Conservation (phyloP, 64 coral and sea anemone genomes). For the Acropora tenuis region DNA sequence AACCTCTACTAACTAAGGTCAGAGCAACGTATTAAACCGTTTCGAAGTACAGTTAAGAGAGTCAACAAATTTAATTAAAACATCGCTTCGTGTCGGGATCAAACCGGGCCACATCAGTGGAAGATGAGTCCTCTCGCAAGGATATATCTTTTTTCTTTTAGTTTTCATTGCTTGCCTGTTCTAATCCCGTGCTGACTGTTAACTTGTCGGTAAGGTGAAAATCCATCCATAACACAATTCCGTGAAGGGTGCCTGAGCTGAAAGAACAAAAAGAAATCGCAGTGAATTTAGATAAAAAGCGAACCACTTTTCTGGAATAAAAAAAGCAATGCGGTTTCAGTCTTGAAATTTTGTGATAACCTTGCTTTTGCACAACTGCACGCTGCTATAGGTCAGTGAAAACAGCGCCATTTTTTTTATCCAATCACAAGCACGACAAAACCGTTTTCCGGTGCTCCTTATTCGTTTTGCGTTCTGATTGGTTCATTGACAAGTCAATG, state of each 20-base stretch:
- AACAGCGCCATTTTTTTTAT: not conserved
- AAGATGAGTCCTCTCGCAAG: not conserved
- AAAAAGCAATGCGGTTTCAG: too few relatives aligned
- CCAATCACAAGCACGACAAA: not conserved
- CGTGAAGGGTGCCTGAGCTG: conserved; percentile 78
- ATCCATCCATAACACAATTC: conserved; percentile 93
- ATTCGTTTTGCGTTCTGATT: not conserved
- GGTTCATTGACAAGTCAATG: not conserved
- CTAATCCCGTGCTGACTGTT: conserved; percentile 73
- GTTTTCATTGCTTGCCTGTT: conserved; percentile 44
- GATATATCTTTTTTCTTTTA: not conserved
- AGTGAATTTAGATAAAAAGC: too few relatives aligned
- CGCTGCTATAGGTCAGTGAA: not conserved
- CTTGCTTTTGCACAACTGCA: too few relatives aligned
- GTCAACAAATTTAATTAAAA: too few relatives aligned
- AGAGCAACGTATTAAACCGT: too few relatives aligned
- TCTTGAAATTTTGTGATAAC: too few relatives aligned
- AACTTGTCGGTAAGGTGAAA: conserved; percentile 81
- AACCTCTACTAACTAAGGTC: too few relatives aligned
- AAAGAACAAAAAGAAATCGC: not conserved
- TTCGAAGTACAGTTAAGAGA: too few relatives aligned
- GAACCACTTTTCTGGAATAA: too few relatives aligned
- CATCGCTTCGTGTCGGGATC: too few relatives aligned
- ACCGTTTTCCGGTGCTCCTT: not conserved
- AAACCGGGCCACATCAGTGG: not conserved